phyloP scores from a whole-genome alignment of 1,140 invertebrate species.

The Pygmarrhopalites habei region DNA sequence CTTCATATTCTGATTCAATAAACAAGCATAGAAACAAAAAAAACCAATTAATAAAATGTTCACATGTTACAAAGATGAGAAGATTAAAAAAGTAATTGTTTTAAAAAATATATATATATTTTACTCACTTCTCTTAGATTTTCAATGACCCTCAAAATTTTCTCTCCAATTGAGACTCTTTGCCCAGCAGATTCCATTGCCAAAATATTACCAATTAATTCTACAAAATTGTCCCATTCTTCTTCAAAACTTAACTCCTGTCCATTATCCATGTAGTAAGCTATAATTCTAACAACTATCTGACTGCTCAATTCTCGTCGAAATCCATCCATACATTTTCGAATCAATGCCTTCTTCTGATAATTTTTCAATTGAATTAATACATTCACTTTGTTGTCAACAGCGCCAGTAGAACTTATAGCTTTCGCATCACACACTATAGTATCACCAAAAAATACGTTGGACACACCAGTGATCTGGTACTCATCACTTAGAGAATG shows the following conservation, averaged over 20 bases:
- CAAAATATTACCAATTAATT: constrained; percentile 12
- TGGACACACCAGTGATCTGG: constrained; percentile 8
- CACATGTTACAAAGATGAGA: no score
- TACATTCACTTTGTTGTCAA: constrained; percentile 1
- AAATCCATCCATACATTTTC: constrained; percentile 19
- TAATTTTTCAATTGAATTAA: constrained; percentile 27
- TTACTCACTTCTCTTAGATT: constrained; percentile 15
- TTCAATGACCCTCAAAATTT: not conserved
- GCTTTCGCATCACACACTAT: constrained; percentile 31
- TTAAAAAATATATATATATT: no score
- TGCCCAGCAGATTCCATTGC: not conserved
- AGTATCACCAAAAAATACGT: constrained; percentile 27
- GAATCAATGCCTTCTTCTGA: constrained; percentile 17
- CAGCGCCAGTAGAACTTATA: no score
- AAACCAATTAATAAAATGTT: no score
- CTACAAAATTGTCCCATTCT: constrained; percentile 17
- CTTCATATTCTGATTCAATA: no score
- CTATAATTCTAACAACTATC: constrained; percentile 18
- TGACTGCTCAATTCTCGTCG: constrained; percentile 1
- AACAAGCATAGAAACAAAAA: no score
- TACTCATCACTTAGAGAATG: not conserved
- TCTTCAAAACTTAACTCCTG: not conserved
- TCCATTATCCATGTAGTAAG: constrained; percentile 17
- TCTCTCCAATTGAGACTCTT: not conserved
- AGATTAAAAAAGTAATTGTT: no score